phyloP scores from a whole-genome alignment of 2,113 vertebrate genomes.

The Ramphastos sulfuratus region DNA sequence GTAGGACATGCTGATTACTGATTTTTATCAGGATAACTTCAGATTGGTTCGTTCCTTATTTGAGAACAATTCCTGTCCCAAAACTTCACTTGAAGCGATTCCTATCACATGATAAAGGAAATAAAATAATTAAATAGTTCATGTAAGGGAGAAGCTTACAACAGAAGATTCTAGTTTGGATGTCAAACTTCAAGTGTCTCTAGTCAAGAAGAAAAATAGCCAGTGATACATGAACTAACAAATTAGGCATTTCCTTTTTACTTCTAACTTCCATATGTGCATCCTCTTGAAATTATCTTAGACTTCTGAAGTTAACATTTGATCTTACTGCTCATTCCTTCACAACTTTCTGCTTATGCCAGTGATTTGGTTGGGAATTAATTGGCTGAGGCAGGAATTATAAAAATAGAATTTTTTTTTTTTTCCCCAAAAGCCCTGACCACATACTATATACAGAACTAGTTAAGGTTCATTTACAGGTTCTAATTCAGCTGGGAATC shows the following conservation, averaged over 20 bases:
- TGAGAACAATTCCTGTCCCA: conserved; percentile 20
- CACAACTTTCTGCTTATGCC: background rate
- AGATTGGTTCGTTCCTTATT: background rate
- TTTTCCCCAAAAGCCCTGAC: too few species aligned
- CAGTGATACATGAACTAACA: background rate
- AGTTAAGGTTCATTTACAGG: too few species aligned
- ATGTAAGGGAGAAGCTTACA: background rate
- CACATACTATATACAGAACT: too few species aligned
- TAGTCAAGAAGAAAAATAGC: background rate
- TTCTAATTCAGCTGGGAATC: too few species aligned
- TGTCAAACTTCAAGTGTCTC: background rate
- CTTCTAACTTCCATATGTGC: background rate
- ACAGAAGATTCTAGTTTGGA: background rate
- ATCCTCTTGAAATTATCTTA: background rate
- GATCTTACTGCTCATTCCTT: background rate
- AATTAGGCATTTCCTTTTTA: background rate
- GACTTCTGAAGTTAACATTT: background rate
- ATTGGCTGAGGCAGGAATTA: too few species aligned
- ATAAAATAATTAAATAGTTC: conserved; percentile 44
- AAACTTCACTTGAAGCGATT: background rate
- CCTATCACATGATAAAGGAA: conserved; percentile 14
- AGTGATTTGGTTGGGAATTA: too few species aligned
- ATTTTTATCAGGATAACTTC: background rate
- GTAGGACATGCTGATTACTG: conserved; percentile 12
- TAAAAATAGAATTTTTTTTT: too few species aligned